Evolutionary conservation across 30 jellyfish, hydroid and myxozoan genomes (phyloP), one percentile per base, ranked within the genome.

Genomic region (Hydra vulgaris): DNA sequence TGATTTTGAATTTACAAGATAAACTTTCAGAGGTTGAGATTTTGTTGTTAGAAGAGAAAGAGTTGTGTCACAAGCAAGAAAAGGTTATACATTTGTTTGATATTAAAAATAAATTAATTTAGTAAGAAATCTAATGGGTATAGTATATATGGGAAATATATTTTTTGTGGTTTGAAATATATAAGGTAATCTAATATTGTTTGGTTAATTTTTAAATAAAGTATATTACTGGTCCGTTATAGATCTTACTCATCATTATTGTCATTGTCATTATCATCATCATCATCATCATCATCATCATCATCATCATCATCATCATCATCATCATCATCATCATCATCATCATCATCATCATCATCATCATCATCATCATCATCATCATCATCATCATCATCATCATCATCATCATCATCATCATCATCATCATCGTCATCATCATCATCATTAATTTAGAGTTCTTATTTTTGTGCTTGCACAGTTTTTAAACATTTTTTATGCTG

Each of bases 351-450:
- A 56, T 56, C 17, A n/a, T n/a, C n/a, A 17, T n/a, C n/a, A 56
- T 56, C 17, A 17, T n/a, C n/a, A 56, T 56, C 72, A 56, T n/a
- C 17, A 56, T n/a, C n/a, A n/a, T 56, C n/a, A 56, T 56, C 72
- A 56, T n/a, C 72, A 56, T n/a, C 72, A n/a, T 56, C 72, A 56
- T n/a, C 72, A 56, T 56, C n/a, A 56, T 56, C 72, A 56, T n/a
- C n/a, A 56, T n/a, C 72, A 56, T n/a, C 72, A n/a, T 56, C 72
- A 56, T n/a, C 72, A 56, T n/a, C 72, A 56, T 56, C 72, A 56
- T n/a, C 72, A 56, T 56, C n/a, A 56, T 56, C 72, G n/a, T n/a
- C n/a, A 56, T n/a, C 72, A 56, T 17, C 72, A 56, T 17, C 72
- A 56, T 56, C n/a, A 56, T 56, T 56, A n/a, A 17, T n/a, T 17